Conservation (phyloP, 35 echinoderm and acorn worm species). For the Apostichopus californicus region DNA sequence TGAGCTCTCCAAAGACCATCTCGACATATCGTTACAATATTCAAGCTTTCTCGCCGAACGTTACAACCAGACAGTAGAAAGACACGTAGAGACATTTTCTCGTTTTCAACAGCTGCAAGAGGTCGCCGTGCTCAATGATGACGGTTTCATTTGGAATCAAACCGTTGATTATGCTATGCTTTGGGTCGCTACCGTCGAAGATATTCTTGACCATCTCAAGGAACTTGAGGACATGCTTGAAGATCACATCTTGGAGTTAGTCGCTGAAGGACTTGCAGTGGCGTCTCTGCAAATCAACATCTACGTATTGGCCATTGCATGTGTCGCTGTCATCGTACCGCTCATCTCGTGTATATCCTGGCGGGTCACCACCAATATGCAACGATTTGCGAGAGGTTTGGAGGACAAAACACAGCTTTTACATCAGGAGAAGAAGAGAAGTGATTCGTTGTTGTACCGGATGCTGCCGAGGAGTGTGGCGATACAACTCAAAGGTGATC, state of each 20-base stretch:
- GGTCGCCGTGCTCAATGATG: background rate
- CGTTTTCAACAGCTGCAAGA: constrained; percentile 5
- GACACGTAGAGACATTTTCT: background rate
- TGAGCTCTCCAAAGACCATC: constrained; percentile 36
- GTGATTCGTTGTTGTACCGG: constrained; percentile 79
- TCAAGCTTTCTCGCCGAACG: background rate
- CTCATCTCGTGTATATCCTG: constrained; percentile 51
- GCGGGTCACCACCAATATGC: constrained; percentile 60
- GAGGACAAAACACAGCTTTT: constrained; percentile 69
- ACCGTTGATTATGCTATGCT: background rate
- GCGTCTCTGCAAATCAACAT: constrained; percentile 23
- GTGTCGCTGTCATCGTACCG: constrained; percentile 59
- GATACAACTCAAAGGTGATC: constrained; percentile 68
- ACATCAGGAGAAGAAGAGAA: constrained; percentile 76
- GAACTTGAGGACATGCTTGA: background rate
- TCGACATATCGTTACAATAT: constrained; percentile 48
- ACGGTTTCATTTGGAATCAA: background rate
- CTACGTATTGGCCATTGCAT: constrained; percentile 29
- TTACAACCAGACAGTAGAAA: background rate
- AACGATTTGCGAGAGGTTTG: constrained; percentile 61
- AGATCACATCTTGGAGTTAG: constrained; percentile 31
- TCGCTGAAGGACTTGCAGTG: background rate
- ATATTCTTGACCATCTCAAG: constrained; percentile 23
- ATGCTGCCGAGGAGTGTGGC: constrained; percentile 85
- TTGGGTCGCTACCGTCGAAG: constrained; percentile 15